Evolutionary conservation across 2,113 vertebrate species (phyloP).

Genomic region (Polypterus bichir): DNA sequence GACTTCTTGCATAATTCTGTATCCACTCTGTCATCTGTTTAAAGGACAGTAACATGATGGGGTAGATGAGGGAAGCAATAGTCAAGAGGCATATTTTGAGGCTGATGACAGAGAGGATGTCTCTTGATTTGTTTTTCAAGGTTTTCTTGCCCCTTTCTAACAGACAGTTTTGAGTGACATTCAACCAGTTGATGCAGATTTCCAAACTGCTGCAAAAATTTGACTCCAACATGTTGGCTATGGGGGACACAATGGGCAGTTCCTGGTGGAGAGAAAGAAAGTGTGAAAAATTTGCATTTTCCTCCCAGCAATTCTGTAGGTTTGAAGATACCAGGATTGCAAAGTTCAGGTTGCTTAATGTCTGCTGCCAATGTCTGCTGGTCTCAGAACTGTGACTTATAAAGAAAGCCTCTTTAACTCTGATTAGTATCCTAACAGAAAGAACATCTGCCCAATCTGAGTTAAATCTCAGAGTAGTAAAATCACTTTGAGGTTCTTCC

Average conservation of each 20-base stretch:
- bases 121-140: slow-evolving; percentile 42
- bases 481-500: slow-evolving; percentile 27
- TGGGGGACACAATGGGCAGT: background rate
- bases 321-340: slow-evolving; percentile 46
- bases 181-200: slow-evolving; percentile 15
- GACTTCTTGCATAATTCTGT: slow-evolving; percentile 51
- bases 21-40: slow-evolving; percentile 77
- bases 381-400: slow-evolving; percentile 20
- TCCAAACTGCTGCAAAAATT: slow-evolving; percentile 14
- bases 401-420: slow-evolving; percentile 41
- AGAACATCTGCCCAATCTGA: slow-evolving; percentile 48
- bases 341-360: slow-evolving; percentile 33
- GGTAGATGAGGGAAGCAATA: slow-evolving; percentile 65
- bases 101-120: slow-evolving; percentile 44
- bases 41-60: slow-evolving; percentile 64
- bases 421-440: slow-evolving; percentile 49
- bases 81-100: slow-evolving; percentile 54
- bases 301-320: slow-evolving; percentile 46
- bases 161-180: slow-evolving; percentile 37
- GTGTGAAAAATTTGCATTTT: slow-evolving; percentile 36
- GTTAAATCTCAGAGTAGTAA: slow-evolving; percentile 37
- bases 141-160: slow-evolving; percentile 31
- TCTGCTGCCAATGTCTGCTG: slow-evolving; percentile 34
- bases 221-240: slow-evolving; percentile 4
- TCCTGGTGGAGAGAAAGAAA: slow-evolving; percentile 8